Conservation (phyloP, 2,888 invertebrate species). For the Drosophila cognata region DNA sequence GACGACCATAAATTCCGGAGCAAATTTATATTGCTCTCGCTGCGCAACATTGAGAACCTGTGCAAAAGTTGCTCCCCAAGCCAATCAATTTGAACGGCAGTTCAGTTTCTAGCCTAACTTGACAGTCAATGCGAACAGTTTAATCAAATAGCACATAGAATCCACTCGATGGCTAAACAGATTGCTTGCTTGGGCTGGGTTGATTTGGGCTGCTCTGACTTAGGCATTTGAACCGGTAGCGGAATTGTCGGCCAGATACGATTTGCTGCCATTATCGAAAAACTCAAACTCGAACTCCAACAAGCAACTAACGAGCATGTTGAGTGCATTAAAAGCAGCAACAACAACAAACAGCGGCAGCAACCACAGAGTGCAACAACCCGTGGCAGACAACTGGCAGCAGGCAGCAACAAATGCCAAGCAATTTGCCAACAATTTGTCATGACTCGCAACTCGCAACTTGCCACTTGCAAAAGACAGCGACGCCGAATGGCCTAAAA, state of each 20-base stretch:
- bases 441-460: constrained; percentile 37
- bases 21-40: constrained; percentile 53
- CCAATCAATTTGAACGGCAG: constrained; percentile 68
- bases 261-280: constrained; percentile 50
- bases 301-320: constrained; percentile 55
- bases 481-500: constrained; percentile 24
- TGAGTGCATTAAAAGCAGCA: constrained; percentile 51
- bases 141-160: constrained; percentile 58
- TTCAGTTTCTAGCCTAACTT: constrained; percentile 60
- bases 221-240: constrained; percentile 48
- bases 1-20: constrained; percentile 57
- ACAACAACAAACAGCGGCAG: background rate
- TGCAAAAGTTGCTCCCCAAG: constrained; percentile 39
- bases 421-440: constrained; percentile 50
- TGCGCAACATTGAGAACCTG: constrained; percentile 49
- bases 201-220: background rate
- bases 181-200: background rate
- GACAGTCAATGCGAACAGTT: constrained; percentile 69
- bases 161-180: background rate
- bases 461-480: background rate
- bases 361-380: constrained; percentile 39
- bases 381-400: constrained; percentile 21
- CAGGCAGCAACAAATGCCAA: constrained; percentile 37
- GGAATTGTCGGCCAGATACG: constrained; percentile 35
- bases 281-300: constrained; percentile 9